Conservation (phyloP, 1,140 invertebrate genomes). For the Ylistrum balloti region DNA sequence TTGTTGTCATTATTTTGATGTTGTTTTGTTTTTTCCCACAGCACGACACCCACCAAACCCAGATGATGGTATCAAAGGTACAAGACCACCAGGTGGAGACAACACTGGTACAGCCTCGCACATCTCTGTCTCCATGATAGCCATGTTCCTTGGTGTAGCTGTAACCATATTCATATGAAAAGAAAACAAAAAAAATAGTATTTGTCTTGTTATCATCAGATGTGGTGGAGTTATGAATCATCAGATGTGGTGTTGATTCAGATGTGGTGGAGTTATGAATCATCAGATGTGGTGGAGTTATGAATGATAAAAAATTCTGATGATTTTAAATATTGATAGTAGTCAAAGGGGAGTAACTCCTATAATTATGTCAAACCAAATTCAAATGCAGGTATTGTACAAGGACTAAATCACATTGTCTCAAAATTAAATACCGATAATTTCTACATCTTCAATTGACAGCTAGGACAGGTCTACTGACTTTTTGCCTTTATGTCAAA, state of each 20-base stretch:
- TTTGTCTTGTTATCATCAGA: background rate
- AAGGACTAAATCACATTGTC: background rate
- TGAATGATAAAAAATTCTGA: background rate
- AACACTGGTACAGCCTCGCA: background rate
- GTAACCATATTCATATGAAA: background rate
- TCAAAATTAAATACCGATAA: background rate
- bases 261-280: background rate
- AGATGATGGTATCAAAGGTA: background rate
- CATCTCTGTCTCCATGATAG: background rate
- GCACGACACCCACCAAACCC: background rate
- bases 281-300: background rate
- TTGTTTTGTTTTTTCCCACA: background rate
- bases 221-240: background rate
- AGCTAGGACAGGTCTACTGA: too few relatives aligned
- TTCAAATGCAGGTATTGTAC: background rate
- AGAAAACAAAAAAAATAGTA: background rate
- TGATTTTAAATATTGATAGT: background rate
- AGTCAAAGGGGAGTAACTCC: conserved; percentile 25
- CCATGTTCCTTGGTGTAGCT: too few relatives aligned
- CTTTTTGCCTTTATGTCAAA: too few relatives aligned
- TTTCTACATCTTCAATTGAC: background rate
- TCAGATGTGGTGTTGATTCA: background rate
- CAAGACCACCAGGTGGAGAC: background rate
- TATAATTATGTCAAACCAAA: background rate
- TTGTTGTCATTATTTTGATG: background rate